Evolutionary conservation across 2,888 invertebrate species (phyloP).

Genomic region (Tachina lurida): DNA sequence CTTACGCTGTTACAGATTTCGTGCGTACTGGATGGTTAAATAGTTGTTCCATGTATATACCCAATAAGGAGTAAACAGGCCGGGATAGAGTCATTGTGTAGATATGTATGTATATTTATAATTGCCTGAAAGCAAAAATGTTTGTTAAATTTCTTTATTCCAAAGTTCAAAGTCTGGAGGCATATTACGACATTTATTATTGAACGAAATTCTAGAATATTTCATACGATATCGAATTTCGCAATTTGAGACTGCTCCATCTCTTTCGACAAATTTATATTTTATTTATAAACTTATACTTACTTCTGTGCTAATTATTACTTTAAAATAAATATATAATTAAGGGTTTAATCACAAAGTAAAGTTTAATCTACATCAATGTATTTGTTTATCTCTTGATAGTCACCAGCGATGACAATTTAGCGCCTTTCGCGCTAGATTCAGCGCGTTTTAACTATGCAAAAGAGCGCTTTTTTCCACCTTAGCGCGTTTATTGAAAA

Average conservation of each 20-base stretch:
- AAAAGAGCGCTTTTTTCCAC: no score
- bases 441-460: no score
- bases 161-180: slow-evolving; percentile 78
- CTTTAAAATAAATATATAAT: background rate
- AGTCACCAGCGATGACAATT: no score
- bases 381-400: no score
- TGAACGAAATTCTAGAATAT: no score
- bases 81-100: slow-evolving; percentile 83
- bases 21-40: slow-evolving; percentile 90
- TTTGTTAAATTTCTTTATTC: background rate
- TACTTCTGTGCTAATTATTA: background rate
- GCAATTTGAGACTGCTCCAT: no score
- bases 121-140: slow-evolving; percentile 9
- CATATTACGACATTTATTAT: no score
- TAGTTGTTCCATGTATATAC: slow-evolving; percentile 89
- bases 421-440: no score
- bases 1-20: slow-evolving; percentile 91
- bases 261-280: no score
- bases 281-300: background rate
- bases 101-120: background rate
- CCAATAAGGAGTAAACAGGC: slow-evolving; percentile 87
- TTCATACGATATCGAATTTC: no score
- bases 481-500: no score
- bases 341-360: slow-evolving; percentile 28
- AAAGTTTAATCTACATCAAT: background rate